Base-by-base conservation (phyloP, 2,113 vertebrate genomes). In the Myodes glareolus region DNA sequence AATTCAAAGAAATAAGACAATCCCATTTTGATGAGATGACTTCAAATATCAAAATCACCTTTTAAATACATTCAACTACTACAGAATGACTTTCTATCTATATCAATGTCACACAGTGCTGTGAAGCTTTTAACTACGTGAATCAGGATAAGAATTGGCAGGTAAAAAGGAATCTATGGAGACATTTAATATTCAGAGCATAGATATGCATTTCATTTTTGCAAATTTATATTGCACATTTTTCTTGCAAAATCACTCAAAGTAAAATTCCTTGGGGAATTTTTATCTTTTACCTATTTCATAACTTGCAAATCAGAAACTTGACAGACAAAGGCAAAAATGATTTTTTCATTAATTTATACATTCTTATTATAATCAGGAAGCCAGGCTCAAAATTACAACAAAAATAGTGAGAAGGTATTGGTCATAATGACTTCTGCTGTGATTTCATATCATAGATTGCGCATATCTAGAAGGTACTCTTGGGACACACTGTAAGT, bases 1-100 rank as follows among this genome's bases (percentile, higher is more conserved):
- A 91, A 88, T 72, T 58, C 16, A 84, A 84, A 84, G 42, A 94
- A 88, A 84, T 92, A 31, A 72, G 61, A 90, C 23, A 87, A 45
- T 13, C 4, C 3, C 3, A 88, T 36, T 94, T 88, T 91, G 39
- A 92, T 61, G 52, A 88, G 29, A 90, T 91, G 90, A 50, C 5
- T 50, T 94, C 36, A 93, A 91, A 92, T 78, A 91, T 84, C 81
- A 84, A 88, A 88, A 63, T 80, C 68, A 63, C 63, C 12, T 75
- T 87, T 16, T 76, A 85, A 95, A 81, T 78, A 81, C 17, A 68
- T 33, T 68, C 61, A 76, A 4, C 29, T 63, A 39, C 14, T 75
- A 7, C 21, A 65, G 63, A 52, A 61, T 91, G n/a, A 80, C 63
- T 92, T 92, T 63, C 9, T 23, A 5, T 58, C 47, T 90, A 73